A percentile compares a stretch with the other conserved stretches of the same genome.
phyloP scores from a whole-genome alignment of 2,113 vertebrate genomes.

The Seriola aureovittata region DNA sequence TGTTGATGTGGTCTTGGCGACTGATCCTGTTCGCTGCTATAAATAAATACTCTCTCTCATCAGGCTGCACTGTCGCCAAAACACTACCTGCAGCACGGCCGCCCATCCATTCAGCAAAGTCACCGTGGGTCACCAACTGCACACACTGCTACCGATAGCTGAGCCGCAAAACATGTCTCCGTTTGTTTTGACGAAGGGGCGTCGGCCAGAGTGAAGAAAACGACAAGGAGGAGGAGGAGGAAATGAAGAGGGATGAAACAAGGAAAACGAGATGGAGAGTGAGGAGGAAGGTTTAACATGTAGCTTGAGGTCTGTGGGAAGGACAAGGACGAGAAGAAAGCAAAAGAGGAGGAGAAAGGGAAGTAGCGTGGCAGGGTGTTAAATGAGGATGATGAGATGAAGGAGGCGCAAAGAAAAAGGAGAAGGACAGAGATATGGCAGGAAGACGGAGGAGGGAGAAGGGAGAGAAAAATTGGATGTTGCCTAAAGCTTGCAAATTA shows the following conservation, averaged over 20 bases:
- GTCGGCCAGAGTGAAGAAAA: conserved; percentile 14
- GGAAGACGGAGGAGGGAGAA: not conserved
- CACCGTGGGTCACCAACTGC: conserved; percentile 51
- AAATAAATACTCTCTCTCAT: conserved; percentile 61
- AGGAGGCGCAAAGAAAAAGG: not conserved
- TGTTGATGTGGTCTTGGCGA: conserved; percentile 19
- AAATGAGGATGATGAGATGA: conserved; percentile 21
- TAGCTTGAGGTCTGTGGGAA: not conserved
- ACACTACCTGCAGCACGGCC: conserved; percentile 55
- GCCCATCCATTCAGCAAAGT: conserved; percentile 22
- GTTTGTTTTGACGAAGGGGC: conserved; percentile 43
- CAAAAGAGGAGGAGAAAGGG: conserved; percentile 15
- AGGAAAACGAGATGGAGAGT: not conserved
- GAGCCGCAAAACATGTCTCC: conserved; percentile 16
- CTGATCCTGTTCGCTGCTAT: conserved; percentile 51
- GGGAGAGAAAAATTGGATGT: not conserved
- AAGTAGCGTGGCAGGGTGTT: conserved; percentile 13
- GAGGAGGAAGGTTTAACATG: not conserved
- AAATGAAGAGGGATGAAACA: not conserved
- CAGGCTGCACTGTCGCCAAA: conserved; percentile 51
- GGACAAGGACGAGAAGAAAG: not conserved
- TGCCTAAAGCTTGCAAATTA: conserved; percentile 13
- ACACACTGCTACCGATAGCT: conserved; percentile 25
- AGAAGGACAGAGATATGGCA: conserved; percentile 1
- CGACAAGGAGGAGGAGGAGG: conserved; percentile 16